Conservation (phyloP, 2,797 vertebrate species). For the Enteromius radiatus region DNA sequence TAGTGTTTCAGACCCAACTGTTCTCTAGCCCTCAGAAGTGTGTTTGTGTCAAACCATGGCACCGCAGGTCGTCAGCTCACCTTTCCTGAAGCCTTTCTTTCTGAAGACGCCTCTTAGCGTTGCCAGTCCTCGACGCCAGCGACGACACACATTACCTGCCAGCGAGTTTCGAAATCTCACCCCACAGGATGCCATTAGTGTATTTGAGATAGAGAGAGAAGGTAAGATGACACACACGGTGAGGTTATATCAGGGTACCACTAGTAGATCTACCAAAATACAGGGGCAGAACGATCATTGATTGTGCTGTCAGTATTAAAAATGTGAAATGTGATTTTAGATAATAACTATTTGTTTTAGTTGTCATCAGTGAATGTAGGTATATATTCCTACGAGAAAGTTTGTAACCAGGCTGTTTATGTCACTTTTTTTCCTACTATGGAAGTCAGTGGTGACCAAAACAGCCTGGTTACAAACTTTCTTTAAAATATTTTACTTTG, state of each 20-base stretch:
- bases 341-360: background rate
- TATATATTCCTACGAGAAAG: no score
- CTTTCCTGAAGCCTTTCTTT: constrained; percentile 78
- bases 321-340: background rate
- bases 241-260: background rate
- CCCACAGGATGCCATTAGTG: constrained; percentile 81
- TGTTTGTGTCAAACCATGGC: constrained; percentile 65
- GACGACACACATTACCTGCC: constrained; percentile 81
- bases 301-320: background rate
- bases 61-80: constrained; percentile 70
- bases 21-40: background rate
- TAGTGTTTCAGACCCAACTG: background rate
- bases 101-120: constrained; percentile 68
- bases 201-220: constrained; percentile 84
- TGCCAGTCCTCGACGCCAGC: constrained; percentile 66
- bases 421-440: no score
- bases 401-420: no score
- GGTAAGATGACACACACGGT: constrained; percentile 61
- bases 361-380: background rate
- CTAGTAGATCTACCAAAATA: background rate
- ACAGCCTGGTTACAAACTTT: background rate
- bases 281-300: background rate
- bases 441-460: no score
- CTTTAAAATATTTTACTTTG: no score
- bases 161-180: constrained; percentile 84